Evolutionary conservation across 2,888 invertebrate genomes (phyloP).

Genomic region (Lacanobia oleracea): DNA sequence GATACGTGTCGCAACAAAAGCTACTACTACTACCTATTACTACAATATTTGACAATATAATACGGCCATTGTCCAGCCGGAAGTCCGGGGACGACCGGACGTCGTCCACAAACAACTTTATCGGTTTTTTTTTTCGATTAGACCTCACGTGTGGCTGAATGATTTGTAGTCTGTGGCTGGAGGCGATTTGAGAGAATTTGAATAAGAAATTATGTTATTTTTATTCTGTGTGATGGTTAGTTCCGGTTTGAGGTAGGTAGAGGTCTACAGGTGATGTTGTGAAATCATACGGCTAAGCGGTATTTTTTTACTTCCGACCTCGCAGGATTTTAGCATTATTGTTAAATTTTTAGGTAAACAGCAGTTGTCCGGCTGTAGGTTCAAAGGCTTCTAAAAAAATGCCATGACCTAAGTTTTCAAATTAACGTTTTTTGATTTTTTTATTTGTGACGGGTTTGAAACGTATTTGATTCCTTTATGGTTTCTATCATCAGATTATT

Average conservation of each 20-base stretch:
- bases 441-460: no score
- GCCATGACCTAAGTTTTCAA: no score
- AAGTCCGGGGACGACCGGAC: conserved; percentile 61
- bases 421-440: no score
- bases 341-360: no score
- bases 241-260: conserved; percentile 52
- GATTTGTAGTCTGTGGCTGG: conserved; percentile 55
- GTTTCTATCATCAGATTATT: no score
- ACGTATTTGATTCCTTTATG: no score
- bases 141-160: conserved; percentile 60
- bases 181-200: conserved; percentile 24
- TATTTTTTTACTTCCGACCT: neutral
- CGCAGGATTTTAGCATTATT: no score
- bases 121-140: conserved; percentile 46
- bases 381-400: no score
- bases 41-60: conserved; percentile 55
- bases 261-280: neutral
- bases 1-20: conserved; percentile 61
- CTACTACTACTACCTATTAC: conserved; percentile 42
- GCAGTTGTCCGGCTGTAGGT: neutral
- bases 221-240: conserved; percentile 2
- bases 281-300: neutral
- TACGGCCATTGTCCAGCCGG: conserved; percentile 59
- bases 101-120: conserved; percentile 61
- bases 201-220: conserved; percentile 11